Evolutionary conservation across 2,797 vertebrate genomes (phyloP).

Genomic region (Thunnus albacares): DNA sequence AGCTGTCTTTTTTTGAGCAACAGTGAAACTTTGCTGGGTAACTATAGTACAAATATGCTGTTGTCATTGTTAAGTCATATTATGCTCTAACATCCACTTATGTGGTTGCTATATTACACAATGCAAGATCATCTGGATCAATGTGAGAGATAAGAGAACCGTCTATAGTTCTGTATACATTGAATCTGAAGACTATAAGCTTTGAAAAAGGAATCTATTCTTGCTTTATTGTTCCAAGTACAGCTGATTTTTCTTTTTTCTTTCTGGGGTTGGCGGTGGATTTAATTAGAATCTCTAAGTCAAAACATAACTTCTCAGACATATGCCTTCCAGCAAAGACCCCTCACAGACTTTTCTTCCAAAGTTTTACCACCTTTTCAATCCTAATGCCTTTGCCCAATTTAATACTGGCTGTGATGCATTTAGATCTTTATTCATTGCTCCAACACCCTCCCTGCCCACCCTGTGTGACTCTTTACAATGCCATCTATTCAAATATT

Average conservation of each 20-base stretch:
- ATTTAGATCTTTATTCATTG: slow-evolving; percentile 58
- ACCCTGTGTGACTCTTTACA: slow-evolving; percentile 59
- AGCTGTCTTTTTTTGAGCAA: not conserved
- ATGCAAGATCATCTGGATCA: not conserved
- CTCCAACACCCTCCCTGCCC: not conserved
- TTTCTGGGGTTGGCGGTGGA: slow-evolving; percentile 20
- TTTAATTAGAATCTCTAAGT: slow-evolving; percentile 44
- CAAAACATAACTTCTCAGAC: slow-evolving; percentile 28
- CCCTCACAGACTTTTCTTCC: slow-evolving; percentile 4
- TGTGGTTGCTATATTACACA: not conserved
- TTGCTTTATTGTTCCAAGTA: slow-evolving; percentile 9
- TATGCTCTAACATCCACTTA: not conserved
- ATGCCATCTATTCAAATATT: slow-evolving; percentile 48
- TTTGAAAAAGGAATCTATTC: not conserved
- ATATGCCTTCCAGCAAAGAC: not conserved
- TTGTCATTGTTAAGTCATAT: not conserved
- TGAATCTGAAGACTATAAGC: not conserved
- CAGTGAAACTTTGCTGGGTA: not conserved
- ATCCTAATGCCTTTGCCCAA: slow-evolving; percentile 39
- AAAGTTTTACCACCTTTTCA: slow-evolving; percentile 43
- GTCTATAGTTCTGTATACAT: not conserved
- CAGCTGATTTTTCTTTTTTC: not conserved
- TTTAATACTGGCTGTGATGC: slow-evolving; percentile 52
- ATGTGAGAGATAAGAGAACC: not conserved
- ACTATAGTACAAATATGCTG: not conserved